Evolutionary conservation across 1,140 invertebrate species (phyloP), one percentile per base, ranked within the genome.

Genomic region (Pseudobourletiella spinata): DNA sequence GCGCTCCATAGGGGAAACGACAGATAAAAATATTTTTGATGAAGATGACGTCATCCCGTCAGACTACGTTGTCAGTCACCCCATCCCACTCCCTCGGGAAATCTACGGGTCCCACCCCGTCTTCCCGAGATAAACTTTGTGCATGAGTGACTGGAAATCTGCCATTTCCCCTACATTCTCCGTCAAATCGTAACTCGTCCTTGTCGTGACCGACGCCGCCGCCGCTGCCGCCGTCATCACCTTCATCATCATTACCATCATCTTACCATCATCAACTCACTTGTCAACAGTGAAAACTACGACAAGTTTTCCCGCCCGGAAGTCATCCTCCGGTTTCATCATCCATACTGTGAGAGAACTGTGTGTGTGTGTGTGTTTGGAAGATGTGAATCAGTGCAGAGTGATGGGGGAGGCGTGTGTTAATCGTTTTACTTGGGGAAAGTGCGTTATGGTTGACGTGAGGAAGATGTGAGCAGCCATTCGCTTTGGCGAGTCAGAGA

Each of bases 31-130:
- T 25, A 59, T 46, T 14, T 68, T 56, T 28, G 67, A 69, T 25
- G 67, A 69, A 3, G 67, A 69, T 3, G 61, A 65, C 1, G 63
- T 63, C 48, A 39, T 58, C 29, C 55, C 64, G 1, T 18, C 57
- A 1, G 67, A 69, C 54, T 69, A 69, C 59, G 64, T 69, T 55
- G 61, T 67, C 15, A 65, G 54, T 56, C 67, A 69, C 61, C 67
- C 64, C 18, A 61, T 69, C 22, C 67, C 67, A n/a, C 67, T 64
- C 11, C 67, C 67, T 8, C 2, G 64, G 26, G 67, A 69, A 30
- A 66, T 69, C 52, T 69, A 69, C 56, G 64, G 67, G 18, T 57
- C 61, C 16, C 67, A 69, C 25, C 61, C 64, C n/a, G 67, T 69
- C 20, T 69, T 66, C 55, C 67, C 67, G n/a, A 66, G 67, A 63